Evolutionary conservation across 2,113 vertebrate genomes (phyloP), one percentile per base, ranked within the genome.

Genomic region (Genyomyrus donnyi): DNA sequence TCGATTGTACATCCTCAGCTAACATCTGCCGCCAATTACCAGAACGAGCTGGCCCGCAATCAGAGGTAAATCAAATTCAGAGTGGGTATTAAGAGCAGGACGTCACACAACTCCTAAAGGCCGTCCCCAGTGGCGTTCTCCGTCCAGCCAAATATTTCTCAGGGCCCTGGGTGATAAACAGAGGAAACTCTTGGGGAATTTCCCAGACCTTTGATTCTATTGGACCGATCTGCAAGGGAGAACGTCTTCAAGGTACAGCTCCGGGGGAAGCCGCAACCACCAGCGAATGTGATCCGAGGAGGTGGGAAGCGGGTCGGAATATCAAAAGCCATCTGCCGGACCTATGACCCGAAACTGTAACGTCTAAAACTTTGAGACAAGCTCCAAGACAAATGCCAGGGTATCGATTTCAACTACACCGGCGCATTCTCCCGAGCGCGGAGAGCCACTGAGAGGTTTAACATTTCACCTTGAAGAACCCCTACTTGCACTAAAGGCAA

Each of bases 21-120:
- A 31, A 91, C 92, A 92, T 92, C 91, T 91, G 89, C 45, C 17
- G 7, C 58, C 49, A 50, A 92, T 92, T 89, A 90, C 39, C 3
- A 49, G 85, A 89, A 85, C 88, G 85, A 77, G 74, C 85, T 80
- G 88, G 89, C 85, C 86, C 17, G 86, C 85, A 87, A 66, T 39
- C 21, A 58, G 84, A 90, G n/a, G 70, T 89, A 88, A 77, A 74
- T 85, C 45, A 46, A 85, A 80, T 56, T 90, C 49, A 35, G 88
- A 77, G 88, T 39, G 74, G 84, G 7, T 31, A 56, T 31, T n/a
- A 85, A 53, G 24, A 46, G 21, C 31, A 5, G 35, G 45, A 19
- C 10, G 13, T 39, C 1, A 9, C 31, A 53, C 5, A 39, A 8
- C 5, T 84, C 52, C 19, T 85, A 11, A 85, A 27, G 19, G 80